Evolutionary conservation across 2,797 vertebrate genomes (phyloP).

Genomic region (Emydoidea blandingii): DNA sequence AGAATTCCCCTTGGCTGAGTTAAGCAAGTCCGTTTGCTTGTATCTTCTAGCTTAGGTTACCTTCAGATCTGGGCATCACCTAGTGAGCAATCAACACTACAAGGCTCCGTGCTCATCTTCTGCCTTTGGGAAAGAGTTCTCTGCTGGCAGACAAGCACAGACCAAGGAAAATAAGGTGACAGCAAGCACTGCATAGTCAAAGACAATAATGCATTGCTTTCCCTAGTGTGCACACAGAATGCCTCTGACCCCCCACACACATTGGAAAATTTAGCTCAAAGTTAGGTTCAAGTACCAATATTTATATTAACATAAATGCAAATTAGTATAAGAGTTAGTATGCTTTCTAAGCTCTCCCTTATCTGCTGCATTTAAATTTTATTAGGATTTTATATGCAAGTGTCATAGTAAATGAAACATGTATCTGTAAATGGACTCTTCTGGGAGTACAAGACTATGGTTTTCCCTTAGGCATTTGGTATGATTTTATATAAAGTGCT

Average conservation of each 20-base stretch:
- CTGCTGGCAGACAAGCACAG: not conserved
- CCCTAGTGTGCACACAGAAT: not conserved
- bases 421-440: slow-evolving; percentile 25
- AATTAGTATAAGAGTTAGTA: slow-evolving; percentile 27
- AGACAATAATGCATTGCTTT: not conserved
- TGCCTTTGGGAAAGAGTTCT: not conserved
- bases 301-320: not conserved
- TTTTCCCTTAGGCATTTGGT: slow-evolving; percentile 35
- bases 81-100: not conserved
- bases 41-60: not conserved
- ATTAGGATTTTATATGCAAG: slow-evolving; percentile 22
- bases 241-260: not conserved
- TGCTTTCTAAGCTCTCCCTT: slow-evolving; percentile 15
- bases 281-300: not conserved
- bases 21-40: not conserved
- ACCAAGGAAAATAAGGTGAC: not conserved
- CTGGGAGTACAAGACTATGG: not conserved
- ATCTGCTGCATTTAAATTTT: slow-evolving; percentile 28
- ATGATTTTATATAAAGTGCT: not conserved
- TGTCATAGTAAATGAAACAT: slow-evolving; percentile 46
- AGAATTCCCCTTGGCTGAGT: not conserved
- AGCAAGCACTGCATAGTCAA: not conserved
- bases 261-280: not conserved
- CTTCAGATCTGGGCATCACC: not conserved
- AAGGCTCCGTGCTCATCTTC: not conserved